Evolutionary conservation across 2,888 invertebrate species (phyloP), one percentile per base, ranked within the genome.

Genomic region (Octonoba sinensis): DNA sequence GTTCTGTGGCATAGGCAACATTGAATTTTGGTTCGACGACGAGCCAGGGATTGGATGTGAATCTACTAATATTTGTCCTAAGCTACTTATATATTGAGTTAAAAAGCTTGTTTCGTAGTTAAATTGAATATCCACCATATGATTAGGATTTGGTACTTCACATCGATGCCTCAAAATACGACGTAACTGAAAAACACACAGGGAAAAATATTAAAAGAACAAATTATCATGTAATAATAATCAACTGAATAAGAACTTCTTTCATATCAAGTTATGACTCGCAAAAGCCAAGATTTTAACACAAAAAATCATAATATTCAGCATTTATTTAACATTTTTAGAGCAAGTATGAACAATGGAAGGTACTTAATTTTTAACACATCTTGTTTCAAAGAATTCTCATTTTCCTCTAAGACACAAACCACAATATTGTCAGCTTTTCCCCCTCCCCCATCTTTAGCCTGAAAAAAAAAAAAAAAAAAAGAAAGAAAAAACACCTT

Each of bases 121-220:
- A 65, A 87, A 87, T 11, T 84, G 79, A 24, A 87, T 86, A 65
- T 87, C 87, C 12, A 88, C 85, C 18, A 87, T 86, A 56, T 88
- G 87, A 84, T 87, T 86, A 16, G 88, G 87, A 65, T 88, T 87
- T n/a, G 88, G 88, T n/a, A 88, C 86, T 79, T 86, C 86, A 81
- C 86, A 87, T 6, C 85, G 83, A 11, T 85, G 85, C n/a, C 85
- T 85, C 18, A 87, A 85, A 4, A 88, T 79, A 11, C 83, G 81
- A 15, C 85, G 84, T 44, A 88, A 76, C 60, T 87, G 87, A 13
- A 77, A 82, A 65, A 44, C 11, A 54, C 3, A 59, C 8, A 56
- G 8, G n/a, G 24, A 60, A 51, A 72, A 65, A 65, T 27, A 46
- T 18, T 16, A 20, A 11, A 18, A 36, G 11, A 36, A 36, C 36